Percentiles rank a stretch among this genome's conserved stretches.
These are phyloP conservation scores for Harpegnathos saltator DNA, from an alignment of 1,140 invertebrate species.

Conservation along the genomic window DNA sequence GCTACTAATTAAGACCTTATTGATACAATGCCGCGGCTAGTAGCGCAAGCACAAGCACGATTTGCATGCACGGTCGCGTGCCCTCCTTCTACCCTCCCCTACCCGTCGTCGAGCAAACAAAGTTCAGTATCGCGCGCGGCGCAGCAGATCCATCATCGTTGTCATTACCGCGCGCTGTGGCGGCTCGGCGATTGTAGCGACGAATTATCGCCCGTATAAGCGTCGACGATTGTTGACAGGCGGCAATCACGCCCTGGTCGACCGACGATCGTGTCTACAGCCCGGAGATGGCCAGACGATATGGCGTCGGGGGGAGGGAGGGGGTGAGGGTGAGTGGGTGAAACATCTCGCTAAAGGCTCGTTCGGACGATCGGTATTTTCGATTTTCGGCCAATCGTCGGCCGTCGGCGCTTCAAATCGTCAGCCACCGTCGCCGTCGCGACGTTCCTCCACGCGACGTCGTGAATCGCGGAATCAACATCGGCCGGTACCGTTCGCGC, in stretches of 20 bases:
- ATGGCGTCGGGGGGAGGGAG: too few species aligned
- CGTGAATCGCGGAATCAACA: too few species aligned
- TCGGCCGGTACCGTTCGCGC: too few species aligned
- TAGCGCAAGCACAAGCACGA: slow-evolving; percentile 49
- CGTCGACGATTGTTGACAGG: slow-evolving; percentile 70
- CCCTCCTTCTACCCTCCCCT: too few species aligned
- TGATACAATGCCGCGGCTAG: slow-evolving; percentile 46
- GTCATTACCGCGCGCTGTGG: slow-evolving; percentile 65
- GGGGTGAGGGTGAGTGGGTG: slow-evolving; percentile 33
- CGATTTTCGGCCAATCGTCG: not conserved
- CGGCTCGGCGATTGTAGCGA: slow-evolving; percentile 21
- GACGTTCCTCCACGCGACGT: too few species aligned
- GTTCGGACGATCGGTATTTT: not conserved
- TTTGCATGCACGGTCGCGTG: slow-evolving; percentile 58
- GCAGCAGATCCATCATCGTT: slow-evolving; percentile 61
- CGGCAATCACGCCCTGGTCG: slow-evolving; percentile 67
- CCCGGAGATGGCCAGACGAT: slow-evolving; percentile 54
- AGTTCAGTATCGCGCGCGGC: slow-evolving; percentile 47
- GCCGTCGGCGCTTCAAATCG: slow-evolving; percentile 1
- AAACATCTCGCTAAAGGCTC: slow-evolving; percentile 41
- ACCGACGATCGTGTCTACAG: slow-evolving; percentile 62
- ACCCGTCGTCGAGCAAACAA: slow-evolving; percentile 50
- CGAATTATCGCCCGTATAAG: slow-evolving; percentile 62
- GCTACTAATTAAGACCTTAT: slow-evolving; percentile 57
- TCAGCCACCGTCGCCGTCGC: too few species aligned